Evolutionary conservation across 2,888 invertebrate species (phyloP), one percentile per base, ranked within the genome.

Genomic region (Morpho achilles): DNA sequence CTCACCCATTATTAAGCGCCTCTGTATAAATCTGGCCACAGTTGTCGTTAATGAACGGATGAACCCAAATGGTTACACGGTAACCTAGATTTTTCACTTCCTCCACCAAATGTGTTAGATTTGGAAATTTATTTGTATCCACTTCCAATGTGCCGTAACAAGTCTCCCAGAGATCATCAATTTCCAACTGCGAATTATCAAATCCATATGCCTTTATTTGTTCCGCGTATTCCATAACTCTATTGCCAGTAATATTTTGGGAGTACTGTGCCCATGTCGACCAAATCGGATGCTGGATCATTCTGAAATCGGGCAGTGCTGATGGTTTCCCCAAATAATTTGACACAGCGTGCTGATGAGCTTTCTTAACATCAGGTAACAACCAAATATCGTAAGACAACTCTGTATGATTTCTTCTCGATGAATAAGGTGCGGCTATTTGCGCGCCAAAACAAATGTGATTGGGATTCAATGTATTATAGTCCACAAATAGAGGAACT

Each of bases 101-200:
- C 10, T 84, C 74, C 0, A 94, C 91, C 3, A 96, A 91, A 16
- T 85, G 74, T 8, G 86, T 91, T 16, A 96, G 92, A 67, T 96
- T 86, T 0, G 94, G 93, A 74, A 97, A 97, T 76, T 94, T 96
- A 0, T 73, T 79, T 8, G 85, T 80, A 68, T 96, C 92, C 62
- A 97, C 96, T 9, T 91, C 91, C 41, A 96, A 85, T 7, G 96
- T 95, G 0, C 98, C 98, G 71, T 97, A 97, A 71, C 96, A 96
- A 0, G 92, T 91, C 76, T 97, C 97, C 96, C 97, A 97, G 10
- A 94, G 91, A 74, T 97, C 97, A 72, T 97, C 97, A 50, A 98
- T 95, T 87, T 97, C 97, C 46, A 96, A 77, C 73, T 96, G 96
- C 51, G 95, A 95, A 69, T 93, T 92, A 2, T 91, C 88, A 69